Conservation (phyloP, 2,888 invertebrate species). For the Villa cingulata region DNA sequence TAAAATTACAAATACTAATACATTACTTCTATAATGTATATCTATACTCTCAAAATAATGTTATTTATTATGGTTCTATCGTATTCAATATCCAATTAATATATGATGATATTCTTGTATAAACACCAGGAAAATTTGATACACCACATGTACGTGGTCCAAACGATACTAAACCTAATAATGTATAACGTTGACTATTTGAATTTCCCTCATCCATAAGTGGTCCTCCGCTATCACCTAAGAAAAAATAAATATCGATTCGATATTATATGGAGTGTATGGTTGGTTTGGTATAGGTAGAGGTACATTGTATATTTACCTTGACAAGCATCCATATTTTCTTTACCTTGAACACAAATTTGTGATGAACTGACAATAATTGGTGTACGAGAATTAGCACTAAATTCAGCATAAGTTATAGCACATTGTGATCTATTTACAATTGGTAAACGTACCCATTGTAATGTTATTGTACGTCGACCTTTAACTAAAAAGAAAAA, state of each 20-base stretch:
- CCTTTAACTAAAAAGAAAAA: background rate
- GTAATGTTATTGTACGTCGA: conserved; percentile 22
- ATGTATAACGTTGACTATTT: conserved; percentile 17
- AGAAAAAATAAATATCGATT: background rate
- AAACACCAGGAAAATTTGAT: conserved; percentile 33
- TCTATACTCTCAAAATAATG: too few species aligned
- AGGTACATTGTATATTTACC: conserved; percentile 16
- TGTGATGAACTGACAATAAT: conserved; percentile 32
- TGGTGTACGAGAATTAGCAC: conserved; percentile 33
- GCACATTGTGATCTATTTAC: conserved; percentile 33
- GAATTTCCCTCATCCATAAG: conserved; percentile 25
- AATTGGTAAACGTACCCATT: conserved; percentile 36
- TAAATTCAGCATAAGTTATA: conserved; percentile 30
- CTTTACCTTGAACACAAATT: conserved; percentile 33
- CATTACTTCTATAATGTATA: too few species aligned
- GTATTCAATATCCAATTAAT: conserved; percentile 33
- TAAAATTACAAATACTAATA: too few species aligned
- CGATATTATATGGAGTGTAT: background rate
- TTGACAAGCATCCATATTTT: conserved; percentile 34
- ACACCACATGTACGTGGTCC: conserved; percentile 32
- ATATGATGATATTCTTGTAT: conserved; percentile 33
- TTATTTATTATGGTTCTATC: too few species aligned
- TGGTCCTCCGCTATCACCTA: conserved; percentile 35
- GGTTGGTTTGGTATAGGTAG: background rate
- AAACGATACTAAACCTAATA: conserved; percentile 31